Evolutionary conservation across 2,797 vertebrate species (phyloP).

Genomic region (Ctenochaetus hawaiiensis): DNA sequence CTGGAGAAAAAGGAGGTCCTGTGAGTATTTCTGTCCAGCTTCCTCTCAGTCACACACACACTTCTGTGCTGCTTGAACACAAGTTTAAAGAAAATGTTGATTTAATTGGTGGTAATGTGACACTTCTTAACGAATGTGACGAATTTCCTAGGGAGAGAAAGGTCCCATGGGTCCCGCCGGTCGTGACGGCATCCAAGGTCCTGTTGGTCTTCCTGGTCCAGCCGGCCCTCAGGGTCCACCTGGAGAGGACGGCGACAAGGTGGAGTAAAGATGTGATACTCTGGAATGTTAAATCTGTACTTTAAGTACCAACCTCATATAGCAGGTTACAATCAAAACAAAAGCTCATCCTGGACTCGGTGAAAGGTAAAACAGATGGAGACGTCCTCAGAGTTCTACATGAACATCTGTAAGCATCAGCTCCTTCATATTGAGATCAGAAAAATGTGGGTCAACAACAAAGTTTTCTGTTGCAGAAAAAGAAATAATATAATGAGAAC

Average conservation of each 20-base stretch:
- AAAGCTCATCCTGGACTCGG: neutral
- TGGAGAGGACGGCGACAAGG: conserved; percentile 99
- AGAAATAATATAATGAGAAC: neutral
- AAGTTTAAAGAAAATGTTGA: neutral
- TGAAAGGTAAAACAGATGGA: neutral
- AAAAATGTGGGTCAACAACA: neutral
- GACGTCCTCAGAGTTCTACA: neutral
- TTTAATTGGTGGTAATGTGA: neutral
- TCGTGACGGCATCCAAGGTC: conserved; percentile 96
- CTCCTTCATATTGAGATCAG: neutral
- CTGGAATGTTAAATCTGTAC: neutral
- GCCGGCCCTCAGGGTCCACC: conserved; percentile 96
- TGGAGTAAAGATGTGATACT: conserved; percentile 54
- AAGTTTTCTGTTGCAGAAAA: neutral
- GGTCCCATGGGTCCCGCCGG: conserved; percentile 96
- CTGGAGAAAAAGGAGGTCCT: conserved; percentile 96
- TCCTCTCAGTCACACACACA: conserved; percentile 6
- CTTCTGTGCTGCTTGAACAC: neutral
- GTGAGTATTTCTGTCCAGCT: conserved; percentile 85
- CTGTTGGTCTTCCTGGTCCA: conserved; percentile 95
- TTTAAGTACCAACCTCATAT: neutral
- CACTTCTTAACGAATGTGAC: neutral
- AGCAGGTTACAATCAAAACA: neutral
- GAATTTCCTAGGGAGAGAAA: conserved; percentile 93
- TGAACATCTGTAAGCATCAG: conserved; percentile 10